Evolutionary conservation across 2,888 invertebrate species (phyloP).

Genomic region (Erpobdella octoculata): DNA sequence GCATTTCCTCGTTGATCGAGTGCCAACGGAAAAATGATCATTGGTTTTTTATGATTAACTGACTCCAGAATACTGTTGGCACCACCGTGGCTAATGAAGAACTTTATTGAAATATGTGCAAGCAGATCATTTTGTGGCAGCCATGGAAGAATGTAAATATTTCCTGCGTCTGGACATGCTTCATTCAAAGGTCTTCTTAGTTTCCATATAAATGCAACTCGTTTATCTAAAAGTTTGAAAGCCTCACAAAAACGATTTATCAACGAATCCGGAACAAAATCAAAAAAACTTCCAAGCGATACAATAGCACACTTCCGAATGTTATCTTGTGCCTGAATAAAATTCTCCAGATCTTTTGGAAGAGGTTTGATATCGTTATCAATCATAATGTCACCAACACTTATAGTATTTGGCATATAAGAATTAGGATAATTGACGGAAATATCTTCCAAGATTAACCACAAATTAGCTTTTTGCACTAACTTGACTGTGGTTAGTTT

Average conservation of each 20-base stretch:
- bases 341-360: slow-evolving; percentile 35
- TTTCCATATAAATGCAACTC: slow-evolving; percentile 25
- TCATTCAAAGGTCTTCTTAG: not conserved
- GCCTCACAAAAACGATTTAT: slow-evolving; percentile 31
- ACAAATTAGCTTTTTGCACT: slow-evolving; percentile 31
- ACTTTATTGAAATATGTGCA: slow-evolving; percentile 9
- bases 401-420: slow-evolving; percentile 35
- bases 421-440: slow-evolving; percentile 38
- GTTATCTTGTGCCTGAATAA: slow-evolving; percentile 30
- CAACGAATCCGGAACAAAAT: slow-evolving; percentile 32
- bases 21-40: slow-evolving; percentile 25
- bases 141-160: slow-evolving; percentile 21
- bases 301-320: too few relatives aligned
- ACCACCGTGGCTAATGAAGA: slow-evolving; percentile 31
- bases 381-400: slow-evolving; percentile 36
- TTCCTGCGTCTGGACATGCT: slow-evolving; percentile 3
- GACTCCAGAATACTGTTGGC: slow-evolving; percentile 25
- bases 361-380: slow-evolving; percentile 16
- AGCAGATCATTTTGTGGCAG: slow-evolving; percentile 30
- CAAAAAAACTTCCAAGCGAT: slow-evolving; percentile 38
- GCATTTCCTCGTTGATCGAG: slow-evolving; percentile 25
- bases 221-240: slow-evolving; percentile 31
- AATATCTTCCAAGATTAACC: slow-evolving; percentile 36
- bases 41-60: slow-evolving; percentile 27
- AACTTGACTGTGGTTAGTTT: slow-evolving; percentile 7